Conservation (phyloP, 2,888 invertebrate genomes). For the Pycnomerus fuliginosus region DNA sequence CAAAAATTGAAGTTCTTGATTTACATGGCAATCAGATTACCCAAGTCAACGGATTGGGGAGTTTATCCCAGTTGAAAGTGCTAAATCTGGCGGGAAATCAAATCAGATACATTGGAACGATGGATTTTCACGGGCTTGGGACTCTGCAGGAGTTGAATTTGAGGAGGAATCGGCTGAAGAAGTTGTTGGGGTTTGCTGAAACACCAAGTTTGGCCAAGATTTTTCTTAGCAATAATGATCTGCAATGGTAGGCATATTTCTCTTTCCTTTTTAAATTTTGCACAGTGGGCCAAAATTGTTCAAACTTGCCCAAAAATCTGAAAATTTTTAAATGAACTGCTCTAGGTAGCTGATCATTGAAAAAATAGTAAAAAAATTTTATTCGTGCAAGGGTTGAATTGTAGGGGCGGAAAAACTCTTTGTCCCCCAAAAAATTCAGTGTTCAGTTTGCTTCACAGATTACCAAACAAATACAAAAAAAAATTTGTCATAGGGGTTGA, state of each 20-base stretch:
- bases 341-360: too few species aligned
- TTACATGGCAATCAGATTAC: constrained; percentile 88
- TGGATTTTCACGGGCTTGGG: constrained; percentile 75
- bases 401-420: too few species aligned
- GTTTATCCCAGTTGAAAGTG: constrained; percentile 77
- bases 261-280: constrained; percentile 3
- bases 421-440: too few species aligned
- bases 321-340: too few species aligned
- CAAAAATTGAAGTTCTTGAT: constrained; percentile 86
- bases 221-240: constrained; percentile 80
- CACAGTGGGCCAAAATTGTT: too few species aligned
- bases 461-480: too few species aligned
- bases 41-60: constrained; percentile 66
- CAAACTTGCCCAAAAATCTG: too few species aligned
- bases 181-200: constrained; percentile 77
- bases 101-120: constrained; percentile 71
- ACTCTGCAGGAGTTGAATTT: constrained; percentile 85
- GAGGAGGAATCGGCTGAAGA: constrained; percentile 79
- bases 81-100: constrained; percentile 92
- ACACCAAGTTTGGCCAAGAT: constrained; percentile 74
- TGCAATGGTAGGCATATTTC: constrained; percentile 59
- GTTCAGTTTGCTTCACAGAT: too few species aligned
- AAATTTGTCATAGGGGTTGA: too few species aligned
- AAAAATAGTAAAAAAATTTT: too few species aligned
- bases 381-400: too few species aligned